Evolutionary conservation across 2,888 invertebrate species (phyloP).

Genomic region (Agrilus biguttatus): DNA sequence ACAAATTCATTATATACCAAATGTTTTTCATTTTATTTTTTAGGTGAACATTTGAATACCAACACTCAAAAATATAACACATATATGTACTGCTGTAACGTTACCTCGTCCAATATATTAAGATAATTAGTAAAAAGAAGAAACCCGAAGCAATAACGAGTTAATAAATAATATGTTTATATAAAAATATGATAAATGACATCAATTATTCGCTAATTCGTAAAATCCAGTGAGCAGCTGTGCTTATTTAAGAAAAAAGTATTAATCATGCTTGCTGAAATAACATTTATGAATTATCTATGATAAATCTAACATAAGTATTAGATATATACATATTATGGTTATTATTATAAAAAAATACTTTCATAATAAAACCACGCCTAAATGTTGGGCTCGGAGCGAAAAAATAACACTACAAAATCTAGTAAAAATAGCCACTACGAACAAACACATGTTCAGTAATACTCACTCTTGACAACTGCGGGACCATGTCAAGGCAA

Average conservation of each 20-base stretch:
- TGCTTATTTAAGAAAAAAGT: too few species aligned
- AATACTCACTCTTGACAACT: constrained; percentile 58
- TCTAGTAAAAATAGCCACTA: constrained; percentile 12
- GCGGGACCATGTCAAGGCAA: constrained; percentile 55
- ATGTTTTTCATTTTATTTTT: not conserved
- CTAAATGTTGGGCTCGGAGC: too few species aligned
- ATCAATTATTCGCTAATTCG: not conserved
- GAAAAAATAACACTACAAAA: too few species aligned
- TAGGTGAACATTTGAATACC: constrained; percentile 51
- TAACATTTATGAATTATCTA: too few species aligned
- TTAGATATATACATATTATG: too few species aligned
- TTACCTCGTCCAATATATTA: constrained; percentile 25
- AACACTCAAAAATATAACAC: constrained; percentile 36
- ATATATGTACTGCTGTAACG: constrained; percentile 20
- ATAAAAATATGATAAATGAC: not conserved
- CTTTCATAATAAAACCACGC: too few species aligned
- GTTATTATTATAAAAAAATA: too few species aligned
- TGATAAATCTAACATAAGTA: too few species aligned
- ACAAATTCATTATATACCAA: constrained; percentile 12
- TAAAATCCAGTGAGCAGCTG: too few species aligned
- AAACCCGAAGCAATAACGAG: not conserved
- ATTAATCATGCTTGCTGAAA: too few species aligned
- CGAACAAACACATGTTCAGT: constrained; percentile 41
- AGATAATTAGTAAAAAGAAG: not conserved
- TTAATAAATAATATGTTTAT: not conserved